Percentiles rank a stretch among this genome's conserved stretches.
These are phyloP conservation scores for Oreortyx pictus DNA, from an alignment of 2,797 vertebrate species.

Conservation along the genomic window DNA sequence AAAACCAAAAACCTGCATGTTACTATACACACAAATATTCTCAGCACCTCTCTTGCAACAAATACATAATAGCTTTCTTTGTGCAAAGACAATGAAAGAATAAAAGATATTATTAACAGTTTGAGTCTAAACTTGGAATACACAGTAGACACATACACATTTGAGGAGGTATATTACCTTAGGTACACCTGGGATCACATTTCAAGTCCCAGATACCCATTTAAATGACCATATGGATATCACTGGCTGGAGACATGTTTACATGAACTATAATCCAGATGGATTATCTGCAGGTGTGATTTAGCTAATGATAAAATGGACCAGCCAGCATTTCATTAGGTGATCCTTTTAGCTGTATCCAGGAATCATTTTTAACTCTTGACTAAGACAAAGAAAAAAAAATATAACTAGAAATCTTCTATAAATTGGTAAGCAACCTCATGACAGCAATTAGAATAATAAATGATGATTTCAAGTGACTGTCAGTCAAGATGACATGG, in stretches of 20 bases:
- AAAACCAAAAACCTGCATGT: neutral
- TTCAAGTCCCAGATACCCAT: neutral
- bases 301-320: neutral
- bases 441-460: neutral
- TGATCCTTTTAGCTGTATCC: neutral
- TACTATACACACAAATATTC: neutral
- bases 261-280: neutral
- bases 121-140: neutral
- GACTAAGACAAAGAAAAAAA: conserved; percentile 9
- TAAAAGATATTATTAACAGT: neutral
- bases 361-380: conserved; percentile 17
- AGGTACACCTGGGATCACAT: neutral
- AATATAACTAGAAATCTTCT: conserved; percentile 4
- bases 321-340: conserved; percentile 11
- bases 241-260: neutral
- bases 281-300: neutral
- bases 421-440: conserved; percentile 2
- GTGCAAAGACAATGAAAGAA: neutral
- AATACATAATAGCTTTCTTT: neutral
- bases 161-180: neutral
- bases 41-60: neutral
- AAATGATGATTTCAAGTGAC: conserved; percentile 4
- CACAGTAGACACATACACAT: neutral
- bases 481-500: neutral
- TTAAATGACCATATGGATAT: neutral